Percentiles rank a stretch among this genome's conserved stretches.
Conservation (phyloP, 1,140 invertebrate genomes). For the Antheraea pernyi region DNA sequence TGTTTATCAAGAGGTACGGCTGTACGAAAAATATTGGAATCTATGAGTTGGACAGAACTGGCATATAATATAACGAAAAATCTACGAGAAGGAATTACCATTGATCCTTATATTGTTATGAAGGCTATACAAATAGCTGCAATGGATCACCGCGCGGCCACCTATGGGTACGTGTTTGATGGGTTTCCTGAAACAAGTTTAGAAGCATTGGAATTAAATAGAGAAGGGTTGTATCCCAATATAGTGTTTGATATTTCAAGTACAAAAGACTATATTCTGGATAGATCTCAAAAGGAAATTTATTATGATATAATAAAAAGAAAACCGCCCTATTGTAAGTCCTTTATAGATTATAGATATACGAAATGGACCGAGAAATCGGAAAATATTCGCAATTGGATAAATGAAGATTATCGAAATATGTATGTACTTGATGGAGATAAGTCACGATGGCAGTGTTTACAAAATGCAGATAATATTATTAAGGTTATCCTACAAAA, state of each 20-base stretch:
- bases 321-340: conserved; percentile 61
- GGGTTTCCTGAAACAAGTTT: conserved; percentile 77
- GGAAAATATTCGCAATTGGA: conserved; percentile 64
- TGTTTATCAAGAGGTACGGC: conserved; percentile 75
- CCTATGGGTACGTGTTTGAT: conserved; percentile 80
- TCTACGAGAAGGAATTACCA: conserved; percentile 59
- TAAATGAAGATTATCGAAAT: conserved; percentile 78
- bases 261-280: conserved; percentile 45
- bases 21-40: conserved; percentile 69
- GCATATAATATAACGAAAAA: conserved; percentile 51
- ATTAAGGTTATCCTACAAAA: conserved; percentile 47
- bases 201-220: conserved; percentile 71
- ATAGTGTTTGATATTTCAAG: conserved; percentile 77
- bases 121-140: conserved; percentile 73
- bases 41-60: conserved; percentile 72
- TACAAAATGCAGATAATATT: conserved; percentile 52
- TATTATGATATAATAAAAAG: conserved; percentile 50
- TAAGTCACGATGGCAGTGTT: conserved; percentile 76
- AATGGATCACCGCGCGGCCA: conserved; percentile 63
- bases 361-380: conserved; percentile 58
- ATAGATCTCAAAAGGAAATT: conserved; percentile 61
- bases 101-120: conserved; percentile 63
- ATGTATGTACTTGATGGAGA: conserved; percentile 58
- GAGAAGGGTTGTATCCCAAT: conserved; percentile 76
- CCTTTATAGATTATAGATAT: conserved; percentile 68